Evolutionary conservation across 2,797 vertebrate genomes (phyloP).

Genomic region (Lagorchestes hirsutus): DNA sequence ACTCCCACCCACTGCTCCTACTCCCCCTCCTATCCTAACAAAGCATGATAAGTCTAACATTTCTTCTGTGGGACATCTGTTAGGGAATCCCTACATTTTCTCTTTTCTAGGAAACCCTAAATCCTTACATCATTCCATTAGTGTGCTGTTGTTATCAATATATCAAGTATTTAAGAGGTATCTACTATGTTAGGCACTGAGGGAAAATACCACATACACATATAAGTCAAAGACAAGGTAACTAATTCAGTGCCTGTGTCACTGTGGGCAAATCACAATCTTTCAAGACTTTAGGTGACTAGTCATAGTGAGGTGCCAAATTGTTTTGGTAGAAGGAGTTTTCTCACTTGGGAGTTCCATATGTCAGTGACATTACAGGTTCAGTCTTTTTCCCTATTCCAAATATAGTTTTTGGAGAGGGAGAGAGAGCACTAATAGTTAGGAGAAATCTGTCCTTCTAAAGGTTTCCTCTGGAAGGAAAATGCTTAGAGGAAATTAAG

Average conservation of each 20-base stretch:
- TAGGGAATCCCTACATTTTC: not conserved
- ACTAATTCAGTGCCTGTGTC: not conserved
- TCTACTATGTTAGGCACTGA: not conserved
- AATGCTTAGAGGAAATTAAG: not conserved
- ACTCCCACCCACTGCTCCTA: not conserved
- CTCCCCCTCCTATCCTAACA: not conserved
- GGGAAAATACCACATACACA: not conserved
- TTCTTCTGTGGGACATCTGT: not conserved
- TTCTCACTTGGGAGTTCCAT: not conserved
- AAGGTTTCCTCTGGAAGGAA: not conserved
- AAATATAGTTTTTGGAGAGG: not conserved
- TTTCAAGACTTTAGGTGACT: not conserved
- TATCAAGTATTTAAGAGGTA: not conserved
- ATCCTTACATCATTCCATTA: not conserved
- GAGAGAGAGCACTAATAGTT: not conserved
- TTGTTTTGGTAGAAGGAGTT: not conserved
- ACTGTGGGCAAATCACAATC: not conserved
- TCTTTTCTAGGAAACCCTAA: not conserved
- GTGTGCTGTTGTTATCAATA: not conserved
- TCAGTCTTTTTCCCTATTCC: not conserved
- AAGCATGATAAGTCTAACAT: not conserved
- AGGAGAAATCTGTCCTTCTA: not conserved
- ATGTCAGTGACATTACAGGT: not conserved
- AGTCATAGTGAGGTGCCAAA: not conserved
- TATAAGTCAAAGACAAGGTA: not conserved